These are phyloP conservation scores for Scaptodrosophila latifasciaeformis DNA, from an alignment of 2,888 invertebrate genomes.

Conservation along the genomic window DNA sequence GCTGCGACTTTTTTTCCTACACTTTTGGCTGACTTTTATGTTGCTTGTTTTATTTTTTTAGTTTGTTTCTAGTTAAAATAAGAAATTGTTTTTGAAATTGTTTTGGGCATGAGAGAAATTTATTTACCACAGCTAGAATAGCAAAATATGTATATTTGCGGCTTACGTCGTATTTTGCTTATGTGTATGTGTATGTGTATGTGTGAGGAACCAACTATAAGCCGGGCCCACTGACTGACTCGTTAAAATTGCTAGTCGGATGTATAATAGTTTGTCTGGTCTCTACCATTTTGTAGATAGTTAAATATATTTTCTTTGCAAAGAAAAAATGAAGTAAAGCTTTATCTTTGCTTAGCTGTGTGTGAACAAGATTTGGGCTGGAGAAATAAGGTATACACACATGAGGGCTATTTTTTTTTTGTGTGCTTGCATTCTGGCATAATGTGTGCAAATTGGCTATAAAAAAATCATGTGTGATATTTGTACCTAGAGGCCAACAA, in stretches of 20 bases:
- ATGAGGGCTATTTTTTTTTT: background rate
- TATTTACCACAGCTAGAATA: conserved; percentile 9
- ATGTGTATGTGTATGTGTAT: too few relatives aligned
- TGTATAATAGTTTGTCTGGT: too few relatives aligned
- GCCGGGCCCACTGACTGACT: background rate
- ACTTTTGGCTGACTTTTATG: background rate
- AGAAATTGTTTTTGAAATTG: conserved; percentile 50
- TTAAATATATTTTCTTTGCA: conserved; percentile 5
- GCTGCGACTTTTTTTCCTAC: too few relatives aligned
- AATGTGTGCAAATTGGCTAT: conserved; percentile 63
- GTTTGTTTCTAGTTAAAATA: conserved; percentile 14
- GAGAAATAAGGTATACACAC: conserved; percentile 2
- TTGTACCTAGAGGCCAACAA: conserved; percentile 21
- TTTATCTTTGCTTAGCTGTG: background rate
- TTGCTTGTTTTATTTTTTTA: conserved; percentile 23
- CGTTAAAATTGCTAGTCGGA: background rate
- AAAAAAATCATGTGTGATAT: conserved; percentile 61
- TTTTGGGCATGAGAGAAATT: conserved; percentile 43
- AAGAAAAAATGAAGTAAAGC: background rate
- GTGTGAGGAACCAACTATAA: too few relatives aligned
- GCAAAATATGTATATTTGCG: conserved; percentile 20
- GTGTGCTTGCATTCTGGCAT: conserved; percentile 7
- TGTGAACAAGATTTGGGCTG: conserved; percentile 37
- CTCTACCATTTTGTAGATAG: background rate
- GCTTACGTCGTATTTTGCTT: too few relatives aligned